These are phyloP conservation scores for Agriotes lineatus DNA, from an alignment of 2,888 invertebrate genomes.

Conservation along the genomic window DNA sequence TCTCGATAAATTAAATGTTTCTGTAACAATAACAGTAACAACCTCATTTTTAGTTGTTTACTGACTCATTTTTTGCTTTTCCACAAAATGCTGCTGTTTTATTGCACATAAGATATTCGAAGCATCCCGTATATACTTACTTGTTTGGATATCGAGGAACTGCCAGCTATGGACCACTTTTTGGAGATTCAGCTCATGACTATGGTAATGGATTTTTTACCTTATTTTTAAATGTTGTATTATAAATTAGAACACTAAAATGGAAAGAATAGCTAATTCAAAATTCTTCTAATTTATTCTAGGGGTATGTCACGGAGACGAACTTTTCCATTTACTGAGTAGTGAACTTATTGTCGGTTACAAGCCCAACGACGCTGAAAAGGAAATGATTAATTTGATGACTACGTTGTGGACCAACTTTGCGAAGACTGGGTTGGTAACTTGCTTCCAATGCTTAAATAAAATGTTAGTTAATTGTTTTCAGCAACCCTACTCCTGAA, in stretches of 20 bases:
- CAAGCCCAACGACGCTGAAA: constrained; percentile 70
- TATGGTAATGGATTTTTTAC: constrained; percentile 72
- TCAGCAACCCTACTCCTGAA: too few species aligned
- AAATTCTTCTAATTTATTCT: too few species aligned
- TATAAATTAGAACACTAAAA: too few species aligned
- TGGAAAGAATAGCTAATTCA: too few species aligned
- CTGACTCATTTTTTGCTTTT: constrained; percentile 78
- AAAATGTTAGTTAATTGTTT: too few species aligned
- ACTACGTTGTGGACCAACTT: constrained; percentile 82
- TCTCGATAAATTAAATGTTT: too few species aligned
- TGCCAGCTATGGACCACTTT: constrained; percentile 73
- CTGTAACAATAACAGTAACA: too few species aligned
- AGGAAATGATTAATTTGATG: constrained; percentile 72
- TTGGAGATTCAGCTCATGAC: too few species aligned
- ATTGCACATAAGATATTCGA: constrained; percentile 68
- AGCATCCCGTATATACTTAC: constrained; percentile 75
- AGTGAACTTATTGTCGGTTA: constrained; percentile 71
- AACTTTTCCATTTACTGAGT: constrained; percentile 82
- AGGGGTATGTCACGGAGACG: constrained; percentile 91
- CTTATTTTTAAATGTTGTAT: too few species aligned
- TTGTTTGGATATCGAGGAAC: constrained; percentile 75
- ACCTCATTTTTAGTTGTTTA: too few species aligned
- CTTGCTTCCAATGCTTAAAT: neutral
- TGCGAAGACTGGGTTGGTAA: constrained; percentile 74
- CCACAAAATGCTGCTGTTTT: constrained; percentile 74